Evolutionary conservation across 2,888 invertebrate species (phyloP).

Genomic region (Ernsta delagoae): DNA sequence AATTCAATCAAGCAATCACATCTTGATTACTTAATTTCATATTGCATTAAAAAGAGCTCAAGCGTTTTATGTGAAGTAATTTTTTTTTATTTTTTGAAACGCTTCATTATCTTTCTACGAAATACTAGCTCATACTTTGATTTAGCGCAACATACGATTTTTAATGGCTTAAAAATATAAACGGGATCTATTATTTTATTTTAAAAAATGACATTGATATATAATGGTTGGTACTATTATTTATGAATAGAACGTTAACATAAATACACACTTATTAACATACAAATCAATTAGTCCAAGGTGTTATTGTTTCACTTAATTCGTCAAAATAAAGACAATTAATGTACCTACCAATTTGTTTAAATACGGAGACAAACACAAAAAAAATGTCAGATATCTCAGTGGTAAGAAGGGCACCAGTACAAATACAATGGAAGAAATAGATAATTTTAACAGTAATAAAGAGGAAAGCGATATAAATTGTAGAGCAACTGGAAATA

Average conservation of each 20-base stretch:
- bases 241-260: not conserved
- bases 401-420: not conserved
- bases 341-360: constrained; percentile 22
- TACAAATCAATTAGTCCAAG: constrained; percentile 43
- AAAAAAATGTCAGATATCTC: not conserved
- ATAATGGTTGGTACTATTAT: not conserved
- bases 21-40: too few relatives aligned
- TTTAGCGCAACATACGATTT: too few relatives aligned
- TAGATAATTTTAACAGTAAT: not conserved
- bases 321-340: constrained; percentile 22
- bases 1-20: too few relatives aligned
- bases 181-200: too few relatives aligned
- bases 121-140: too few relatives aligned
- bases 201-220: too few relatives aligned
- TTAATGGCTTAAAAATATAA: too few relatives aligned
- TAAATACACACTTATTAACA: constrained; percentile 34
- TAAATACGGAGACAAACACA: constrained; percentile 1
- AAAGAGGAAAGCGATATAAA: not conserved
- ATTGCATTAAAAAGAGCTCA: too few relatives aligned
- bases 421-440: constrained; percentile 9
- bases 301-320: constrained; percentile 31
- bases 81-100: too few relatives aligned
- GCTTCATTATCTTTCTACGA: too few relatives aligned
- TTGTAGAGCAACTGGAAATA: not conserved
- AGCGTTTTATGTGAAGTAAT: too few relatives aligned